Evolutionary conservation across 2,113 vertebrate genomes (phyloP), one percentile per base, ranked within the genome.

Genomic region (Dicaeum eximium): DNA sequence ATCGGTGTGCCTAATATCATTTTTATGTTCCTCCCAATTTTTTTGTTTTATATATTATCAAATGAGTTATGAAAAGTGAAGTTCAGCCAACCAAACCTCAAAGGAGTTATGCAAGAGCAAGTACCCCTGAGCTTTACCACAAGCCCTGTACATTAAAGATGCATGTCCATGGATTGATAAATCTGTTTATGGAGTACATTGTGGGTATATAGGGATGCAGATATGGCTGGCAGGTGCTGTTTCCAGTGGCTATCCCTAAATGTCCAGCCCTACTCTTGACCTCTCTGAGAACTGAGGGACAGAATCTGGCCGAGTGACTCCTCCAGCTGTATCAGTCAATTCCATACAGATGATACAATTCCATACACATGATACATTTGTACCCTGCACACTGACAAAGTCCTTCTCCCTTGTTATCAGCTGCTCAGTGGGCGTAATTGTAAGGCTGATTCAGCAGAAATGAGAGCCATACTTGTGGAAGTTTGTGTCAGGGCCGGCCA

Each of bases 371-470:
- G 31, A 48, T 77, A n/a, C 18, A 80, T 73, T 60, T 79, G 44
- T 61, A 60, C 47, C 11, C 71, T 62, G 50, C 51, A 40, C 50
- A 8, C 70, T 61, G 47, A 73, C 56, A 60, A 38, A 86, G 47
- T 23, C 5, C 21, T 77, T 12, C 45, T 79, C 90, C 15, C 75
- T 70, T 10, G 14, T 73, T 93, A 77, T 80, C 81, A 11, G 61
- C 78, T 47, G 72, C 60, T 79, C 74, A 62, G 78, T 73, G 66
- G 77, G 84, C 0, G 19, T 79, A 64, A 64, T 35, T 66, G 33
- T 19, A 23, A 44, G 58, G 87, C 88, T 92, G 89, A 83, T 80
- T 83, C 85, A 93, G 91, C 82, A 96, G 74, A 90, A 95, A 90
- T 11, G 44, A 47, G 54, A 94, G 81, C 62, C 37, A 35, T 9